Percentiles rank a stretch among this genome's conserved stretches.
Conservation (phyloP, 1,140 invertebrate genomes). For the Harpegnathos saltator region DNA sequence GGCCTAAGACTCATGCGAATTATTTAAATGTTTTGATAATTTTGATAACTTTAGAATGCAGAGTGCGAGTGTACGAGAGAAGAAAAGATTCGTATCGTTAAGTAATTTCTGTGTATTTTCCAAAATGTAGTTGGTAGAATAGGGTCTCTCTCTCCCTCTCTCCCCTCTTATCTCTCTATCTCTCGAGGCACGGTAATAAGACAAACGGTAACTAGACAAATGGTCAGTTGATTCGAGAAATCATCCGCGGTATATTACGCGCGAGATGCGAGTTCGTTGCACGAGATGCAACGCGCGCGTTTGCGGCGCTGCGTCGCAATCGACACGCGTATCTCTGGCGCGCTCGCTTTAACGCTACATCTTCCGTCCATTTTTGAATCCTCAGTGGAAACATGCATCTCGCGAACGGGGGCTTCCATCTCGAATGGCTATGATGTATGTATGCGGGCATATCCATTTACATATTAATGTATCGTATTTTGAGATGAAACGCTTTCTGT, state of each 20-base stretch:
- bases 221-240: conserved; percentile 17
- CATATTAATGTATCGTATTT: conserved; percentile 62
- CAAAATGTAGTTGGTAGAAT: conserved; percentile 14
- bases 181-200: conserved; percentile 6
- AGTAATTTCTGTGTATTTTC: conserved; percentile 4
- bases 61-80: neutral
- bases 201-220: conserved; percentile 40
- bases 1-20: too few relatives aligned
- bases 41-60: neutral
- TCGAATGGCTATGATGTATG: conserved; percentile 54
- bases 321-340: conserved; percentile 56
- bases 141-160: too few relatives aligned
- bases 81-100: neutral
- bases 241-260: conserved; percentile 43
- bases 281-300: conserved; percentile 42
- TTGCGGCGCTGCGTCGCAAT: conserved; percentile 29
- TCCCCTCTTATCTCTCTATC: too few relatives aligned
- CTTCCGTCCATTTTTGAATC: conserved; percentile 57
- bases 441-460: conserved; percentile 57
- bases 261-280: conserved; percentile 37
- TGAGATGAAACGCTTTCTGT: conserved; percentile 57
- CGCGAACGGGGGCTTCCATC: conserved; percentile 52
- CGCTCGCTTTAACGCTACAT: conserved; percentile 53
- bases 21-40: neutral
- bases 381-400: conserved; percentile 49